A percentile compares a stretch with the other conserved stretches of the same genome.
These are phyloP conservation scores for Salmo trutta DNA, from an alignment of 2,797 vertebrate species.

Conservation along the genomic window DNA sequence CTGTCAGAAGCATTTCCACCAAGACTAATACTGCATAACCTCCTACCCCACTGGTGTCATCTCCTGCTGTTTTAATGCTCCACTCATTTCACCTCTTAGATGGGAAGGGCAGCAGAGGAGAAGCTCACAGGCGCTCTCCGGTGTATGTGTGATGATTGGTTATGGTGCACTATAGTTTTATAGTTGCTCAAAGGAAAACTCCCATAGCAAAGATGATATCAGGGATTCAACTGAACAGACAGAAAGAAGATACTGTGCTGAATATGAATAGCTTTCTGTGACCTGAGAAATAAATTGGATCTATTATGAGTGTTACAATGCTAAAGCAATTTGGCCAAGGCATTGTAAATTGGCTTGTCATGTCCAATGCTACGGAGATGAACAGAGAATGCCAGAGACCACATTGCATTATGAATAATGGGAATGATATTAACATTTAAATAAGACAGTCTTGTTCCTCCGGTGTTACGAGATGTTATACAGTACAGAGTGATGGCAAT, in stretches of 20 bases:
- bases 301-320: slow-evolving; percentile 60
- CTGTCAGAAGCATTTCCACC: slow-evolving; percentile 37
- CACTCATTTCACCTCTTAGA: slow-evolving; percentile 52
- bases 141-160: slow-evolving; percentile 45
- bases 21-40: slow-evolving; percentile 37
- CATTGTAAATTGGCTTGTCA: slow-evolving; percentile 69
- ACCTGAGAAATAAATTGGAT: slow-evolving; percentile 60
- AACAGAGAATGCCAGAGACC: slow-evolving; percentile 60
- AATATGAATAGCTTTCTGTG: slow-evolving; percentile 41
- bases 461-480: slow-evolving; percentile 60
- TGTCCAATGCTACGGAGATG: slow-evolving; percentile 58
- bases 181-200: slow-evolving; percentile 6
- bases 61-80: slow-evolving; percentile 45
- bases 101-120: slow-evolving; percentile 39
- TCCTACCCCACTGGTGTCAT: slow-evolving; percentile 49
- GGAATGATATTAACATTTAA: slow-evolving; percentile 74
- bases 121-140: slow-evolving; percentile 44
- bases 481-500: slow-evolving; percentile 51
- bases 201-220: slow-evolving; percentile 21
- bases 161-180: not conserved
- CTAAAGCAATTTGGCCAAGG: slow-evolving; percentile 63
- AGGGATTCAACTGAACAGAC: slow-evolving; percentile 44
- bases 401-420: slow-evolving; percentile 70
- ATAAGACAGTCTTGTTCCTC: slow-evolving; percentile 68
- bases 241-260: slow-evolving; percentile 40